Base-by-base conservation (phyloP, 2,113 vertebrate species). In the Marcusenius ussheri region DNA sequence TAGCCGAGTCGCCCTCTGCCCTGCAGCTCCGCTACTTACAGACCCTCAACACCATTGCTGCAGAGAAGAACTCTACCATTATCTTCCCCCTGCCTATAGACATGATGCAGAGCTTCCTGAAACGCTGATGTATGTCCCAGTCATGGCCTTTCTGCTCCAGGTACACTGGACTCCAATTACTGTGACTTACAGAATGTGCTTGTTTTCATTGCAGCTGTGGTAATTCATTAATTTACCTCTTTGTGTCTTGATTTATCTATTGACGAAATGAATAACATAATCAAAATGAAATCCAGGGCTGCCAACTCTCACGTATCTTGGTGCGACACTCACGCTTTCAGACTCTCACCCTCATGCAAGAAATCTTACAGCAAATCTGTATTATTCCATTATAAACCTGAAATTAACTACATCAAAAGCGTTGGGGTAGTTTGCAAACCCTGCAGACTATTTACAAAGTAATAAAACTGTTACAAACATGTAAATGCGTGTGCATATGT, bases 21-120 rank as follows among this genome's bases (percentile, higher is more conserved):
- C 90, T 93, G 70, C 93, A 93, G 91, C 93, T 93, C 27, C 93
- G 93, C 27, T 93, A 93, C 66, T 62, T 93, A 3, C 93, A 93
- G 91, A 93, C 93, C 1, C 91, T 93, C 8, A 87, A 91, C 27
- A 90, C 91, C 24, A 88, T 93, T 17, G 89, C 92, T 0, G 70
- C 92, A 2, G 92, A 93, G 50, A 90, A 89, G 47, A 91, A 91
- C 84, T 93, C 93, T 3, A 93, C 93, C 80, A 91, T 93, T 62
- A 35, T 93, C 6, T 93, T 93, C 83, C 93, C 93, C 1, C 27
- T 93, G 46, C 93, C 93, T 31, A 84, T 93, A 17, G 90, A 93
- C 85, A 53, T 93, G 19, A 56, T 88, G 35, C 47, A 91, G 11
- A 7, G 56, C n/a, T 77, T 92, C 21, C 9, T 84, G 27, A 91